Percentiles rank a stretch among this genome's conserved stretches.
Conservation (phyloP, 64 coral and sea anemone species). For the Hydrozoanthus tunicans region DNA sequence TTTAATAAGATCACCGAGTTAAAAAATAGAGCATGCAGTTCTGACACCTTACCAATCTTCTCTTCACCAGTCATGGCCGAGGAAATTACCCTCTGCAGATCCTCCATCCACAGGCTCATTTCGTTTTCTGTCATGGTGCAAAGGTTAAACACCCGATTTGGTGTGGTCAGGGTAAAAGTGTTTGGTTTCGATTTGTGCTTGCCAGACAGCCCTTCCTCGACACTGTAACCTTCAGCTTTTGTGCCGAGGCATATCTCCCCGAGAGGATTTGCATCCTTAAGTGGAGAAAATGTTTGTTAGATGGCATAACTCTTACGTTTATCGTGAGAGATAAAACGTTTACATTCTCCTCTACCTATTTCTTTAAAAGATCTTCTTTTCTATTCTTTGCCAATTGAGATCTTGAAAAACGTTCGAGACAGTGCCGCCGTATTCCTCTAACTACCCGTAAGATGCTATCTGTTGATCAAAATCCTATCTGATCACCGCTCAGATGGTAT, state of each 20-base stretch:
- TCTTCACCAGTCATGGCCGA: slow-evolving; percentile 76
- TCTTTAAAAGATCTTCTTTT: too few relatives aligned
- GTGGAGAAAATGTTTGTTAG: not conserved
- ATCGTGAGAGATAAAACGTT: too few relatives aligned
- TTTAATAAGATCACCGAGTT: not conserved
- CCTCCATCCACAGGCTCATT: slow-evolving; percentile 77
- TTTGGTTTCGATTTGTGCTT: slow-evolving; percentile 59
- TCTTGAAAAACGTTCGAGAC: too few relatives aligned
- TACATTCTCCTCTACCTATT: too few relatives aligned
- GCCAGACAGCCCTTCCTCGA: slow-evolving; percentile 50
- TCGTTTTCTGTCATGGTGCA: slow-evolving; percentile 85
- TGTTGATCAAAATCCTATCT: too few relatives aligned
- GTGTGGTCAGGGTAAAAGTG: slow-evolving; percentile 76
- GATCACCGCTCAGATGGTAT: too few relatives aligned
- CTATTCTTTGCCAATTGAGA: too few relatives aligned
- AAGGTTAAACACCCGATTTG: slow-evolving; percentile 68
- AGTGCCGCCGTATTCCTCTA: too few relatives aligned
- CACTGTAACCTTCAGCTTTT: slow-evolving; percentile 68
- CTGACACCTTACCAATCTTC: slow-evolving; percentile 65
- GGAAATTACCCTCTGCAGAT: slow-evolving; percentile 60
- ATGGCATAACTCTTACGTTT: too few relatives aligned
- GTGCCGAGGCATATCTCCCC: slow-evolving; percentile 91
- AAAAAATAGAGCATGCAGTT: not conserved
- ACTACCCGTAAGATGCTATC: too few relatives aligned
- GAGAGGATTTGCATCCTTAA: slow-evolving; percentile 65